Base-by-base conservation (phyloP, 2,113 vertebrate species). In the Sinocyclocheilus maitianheensis region DNA sequence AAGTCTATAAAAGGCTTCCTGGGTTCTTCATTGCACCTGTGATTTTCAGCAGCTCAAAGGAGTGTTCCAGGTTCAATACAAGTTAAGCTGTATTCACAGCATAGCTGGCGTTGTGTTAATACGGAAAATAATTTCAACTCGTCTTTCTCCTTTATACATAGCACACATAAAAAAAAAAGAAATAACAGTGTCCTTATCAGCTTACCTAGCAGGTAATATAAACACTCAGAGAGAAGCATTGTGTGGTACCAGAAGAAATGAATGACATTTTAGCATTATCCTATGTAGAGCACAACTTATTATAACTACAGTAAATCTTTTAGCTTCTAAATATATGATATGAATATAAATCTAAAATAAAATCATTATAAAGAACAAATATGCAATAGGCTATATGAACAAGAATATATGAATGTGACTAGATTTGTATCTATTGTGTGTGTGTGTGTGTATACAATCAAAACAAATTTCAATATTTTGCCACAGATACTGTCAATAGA, bases 1-100 rank as follows among this genome's bases (percentile, higher is more conserved):
- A 71, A 71, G 46, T 82, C 58, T 79, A 22, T 51, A 71, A 51
- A 82, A 71, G 18, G 26, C 63, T 71, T 71, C 65, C 46, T 53
- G 46, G 9, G 46, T n/a, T 82, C 46, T 82, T 82, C 26, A 51
- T 71, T 71, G 46, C 62, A n/a, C 46, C 26, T 71, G 63, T 82
- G 63, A 34, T 82, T 82, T 82, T 82, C 46, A 82, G 43, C 24
- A n/a, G 24, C 46, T 82, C 26, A 71, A 12, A 82, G 26, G 63
- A 71, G 12, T 12, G 43, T 53, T 69, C 24, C n/a, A 22, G 12
- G n/a, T 53, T 69, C 43, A 69, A 53, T 34, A 22, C 63, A 53
- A 71, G 26, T 51, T 53, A n/a, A 71, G 10, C 63, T 82, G 14
- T 71, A 7, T 69, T 24, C 2, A 69, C 80, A 30, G 43, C 16